These are phyloP conservation scores for Leptura quadrifasciata DNA, from an alignment of 2,888 invertebrate species.

Conservation along the genomic window DNA sequence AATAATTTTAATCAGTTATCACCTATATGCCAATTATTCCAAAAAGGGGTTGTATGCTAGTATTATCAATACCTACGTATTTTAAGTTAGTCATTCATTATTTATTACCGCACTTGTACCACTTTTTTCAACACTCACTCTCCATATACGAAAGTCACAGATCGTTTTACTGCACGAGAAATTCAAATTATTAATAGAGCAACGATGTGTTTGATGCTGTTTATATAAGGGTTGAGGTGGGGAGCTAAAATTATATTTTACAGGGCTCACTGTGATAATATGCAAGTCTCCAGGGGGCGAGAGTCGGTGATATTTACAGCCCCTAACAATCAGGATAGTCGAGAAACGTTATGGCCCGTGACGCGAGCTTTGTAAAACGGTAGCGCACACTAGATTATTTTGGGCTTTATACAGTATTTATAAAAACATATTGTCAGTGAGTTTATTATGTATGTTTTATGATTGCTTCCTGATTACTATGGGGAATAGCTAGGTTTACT, in stretches of 20 bases:
- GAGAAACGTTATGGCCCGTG: constrained; percentile 71
- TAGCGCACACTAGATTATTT: constrained; percentile 63
- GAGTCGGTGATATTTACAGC: constrained; percentile 84
- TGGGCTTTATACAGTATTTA: constrained; percentile 61
- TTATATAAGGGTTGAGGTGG: constrained; percentile 51
- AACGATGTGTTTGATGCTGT: constrained; percentile 31
- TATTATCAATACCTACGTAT: not conserved
- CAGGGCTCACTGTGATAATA: constrained; percentile 73
- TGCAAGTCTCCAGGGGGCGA: constrained; percentile 76
- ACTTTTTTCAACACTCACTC: constrained; percentile 23
- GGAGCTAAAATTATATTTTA: constrained; percentile 47
- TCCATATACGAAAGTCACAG: not conserved
- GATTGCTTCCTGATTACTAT: constrained; percentile 60
- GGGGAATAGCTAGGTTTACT: constrained; percentile 45
- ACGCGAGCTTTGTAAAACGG: constrained; percentile 62
- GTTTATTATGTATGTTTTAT: constrained; percentile 55
- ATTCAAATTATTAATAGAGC: constrained; percentile 42
- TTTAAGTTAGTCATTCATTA: too few relatives aligned
- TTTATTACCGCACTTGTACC: constrained; percentile 5
- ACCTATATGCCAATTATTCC: not conserved
- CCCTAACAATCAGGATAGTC: constrained; percentile 71
- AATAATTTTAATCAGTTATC: not conserved
- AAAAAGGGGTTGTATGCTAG: not conserved
- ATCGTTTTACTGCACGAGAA: constrained; percentile 26
- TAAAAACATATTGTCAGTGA: constrained; percentile 62